phyloP scores from a whole-genome alignment of 2,888 invertebrate species.

The Pollenia angustigena region DNA sequence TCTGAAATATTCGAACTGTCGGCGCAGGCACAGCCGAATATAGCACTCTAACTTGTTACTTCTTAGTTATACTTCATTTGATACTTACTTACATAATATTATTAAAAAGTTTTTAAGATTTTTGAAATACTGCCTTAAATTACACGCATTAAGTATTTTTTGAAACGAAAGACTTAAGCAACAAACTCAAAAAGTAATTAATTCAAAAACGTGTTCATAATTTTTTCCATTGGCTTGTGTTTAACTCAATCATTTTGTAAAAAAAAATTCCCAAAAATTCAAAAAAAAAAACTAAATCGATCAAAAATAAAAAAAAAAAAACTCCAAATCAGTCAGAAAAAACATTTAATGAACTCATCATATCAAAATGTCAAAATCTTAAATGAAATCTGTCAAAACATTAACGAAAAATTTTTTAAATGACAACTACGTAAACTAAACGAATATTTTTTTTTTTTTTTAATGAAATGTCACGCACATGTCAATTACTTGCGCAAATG shows the following conservation, averaged over 20 bases:
- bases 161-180: constrained; percentile 30
- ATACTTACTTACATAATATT: too few species aligned
- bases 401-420: constrained; percentile 45
- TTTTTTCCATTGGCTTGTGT: background rate
- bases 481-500: constrained; percentile 67
- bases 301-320: constrained; percentile 20
- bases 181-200: constrained; percentile 11
- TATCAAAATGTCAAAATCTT: constrained; percentile 81
- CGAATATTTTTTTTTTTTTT: constrained; percentile 1
- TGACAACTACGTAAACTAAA: constrained; percentile 32
- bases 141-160: background rate
- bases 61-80: too few species aligned
- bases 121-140: too few species aligned
- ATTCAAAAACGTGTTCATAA: constrained; percentile 50
- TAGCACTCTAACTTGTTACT: too few species aligned
- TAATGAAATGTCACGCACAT: constrained; percentile 70
- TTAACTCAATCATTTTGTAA: constrained; percentile 35
- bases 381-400: constrained; percentile 74
- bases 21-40: too few species aligned
- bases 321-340: constrained; percentile 8
- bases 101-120: too few species aligned
- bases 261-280: constrained; percentile 1
- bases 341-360: constrained; percentile 81
- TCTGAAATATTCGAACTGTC: too few species aligned
- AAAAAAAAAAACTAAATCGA: constrained; percentile 13